Percentiles rank a stretch among this genome's conserved stretches.
phyloP scores from a whole-genome alignment of 2,113 vertebrate species.

The Gallinago undulata region DNA sequence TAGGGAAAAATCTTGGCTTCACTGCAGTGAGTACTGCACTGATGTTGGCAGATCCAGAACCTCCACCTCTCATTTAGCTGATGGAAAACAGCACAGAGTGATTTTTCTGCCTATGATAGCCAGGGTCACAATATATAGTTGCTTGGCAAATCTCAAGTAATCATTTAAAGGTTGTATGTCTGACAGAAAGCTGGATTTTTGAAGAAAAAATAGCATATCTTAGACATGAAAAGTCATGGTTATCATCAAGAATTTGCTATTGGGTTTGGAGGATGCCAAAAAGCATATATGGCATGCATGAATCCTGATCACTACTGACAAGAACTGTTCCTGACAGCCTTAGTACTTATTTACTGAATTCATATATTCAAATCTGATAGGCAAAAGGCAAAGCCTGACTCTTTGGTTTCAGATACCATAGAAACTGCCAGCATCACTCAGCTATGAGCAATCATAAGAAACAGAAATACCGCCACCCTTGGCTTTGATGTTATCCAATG shows the following conservation, averaged over 20 bases:
- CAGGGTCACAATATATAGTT: background rate
- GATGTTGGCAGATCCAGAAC: background rate
- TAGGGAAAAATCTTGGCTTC: background rate
- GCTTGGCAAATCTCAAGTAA: background rate
- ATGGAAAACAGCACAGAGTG: background rate
- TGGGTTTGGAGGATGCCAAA: background rate
- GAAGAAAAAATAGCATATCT: background rate
- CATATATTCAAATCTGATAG: background rate
- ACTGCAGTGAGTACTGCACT: background rate
- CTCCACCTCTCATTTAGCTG: background rate
- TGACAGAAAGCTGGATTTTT: background rate
- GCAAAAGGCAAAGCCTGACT: background rate
- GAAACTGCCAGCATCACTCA: background rate
- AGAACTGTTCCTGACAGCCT: background rate
- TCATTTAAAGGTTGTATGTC: background rate
- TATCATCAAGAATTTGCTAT: background rate
- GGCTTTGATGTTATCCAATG: background rate
- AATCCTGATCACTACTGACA: background rate
- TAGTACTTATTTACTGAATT: background rate
- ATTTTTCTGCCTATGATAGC: background rate
- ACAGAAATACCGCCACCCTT: background rate
- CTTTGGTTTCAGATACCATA: background rate
- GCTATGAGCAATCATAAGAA: background rate
- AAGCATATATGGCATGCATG: background rate
- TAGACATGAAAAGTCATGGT: background rate